Conservation (phyloP, 30 jellyfish, hydroid and myxozoan genomes). For the Phacellophora camtschatica region DNA sequence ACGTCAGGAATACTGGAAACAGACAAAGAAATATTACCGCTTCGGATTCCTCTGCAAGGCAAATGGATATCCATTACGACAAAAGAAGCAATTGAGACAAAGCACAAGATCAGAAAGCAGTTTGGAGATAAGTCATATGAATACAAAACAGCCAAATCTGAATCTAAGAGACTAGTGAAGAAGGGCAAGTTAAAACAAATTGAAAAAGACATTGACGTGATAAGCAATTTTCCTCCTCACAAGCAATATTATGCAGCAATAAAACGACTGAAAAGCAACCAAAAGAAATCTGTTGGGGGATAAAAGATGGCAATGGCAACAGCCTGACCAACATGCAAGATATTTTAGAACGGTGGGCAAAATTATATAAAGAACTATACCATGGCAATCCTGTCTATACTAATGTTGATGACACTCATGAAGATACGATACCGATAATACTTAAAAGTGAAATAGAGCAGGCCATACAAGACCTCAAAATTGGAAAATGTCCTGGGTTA, state of each 20-base stretch:
- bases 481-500: neutral
- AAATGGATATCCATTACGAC: neutral
- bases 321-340: neutral
- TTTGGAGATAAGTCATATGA: neutral
- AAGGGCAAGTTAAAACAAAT: neutral
- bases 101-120: neutral
- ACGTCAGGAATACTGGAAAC: neutral
- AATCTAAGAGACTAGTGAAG: neutral
- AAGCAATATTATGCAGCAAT: neutral
- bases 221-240: neutral
- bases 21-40: neutral
- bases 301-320: neutral
- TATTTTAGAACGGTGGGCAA: neutral
- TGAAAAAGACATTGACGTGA: neutral
- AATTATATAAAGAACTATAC: constrained; percentile 2
- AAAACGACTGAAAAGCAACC: neutral
- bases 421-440: neutral
- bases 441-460: neutral
- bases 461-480: neutral
- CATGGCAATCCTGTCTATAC: neutral
- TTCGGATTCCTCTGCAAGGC: neutral
- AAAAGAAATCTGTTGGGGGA: constrained; percentile 15
- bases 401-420: neutral
- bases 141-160: neutral
- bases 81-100: neutral